Conservation (phyloP, 2,888 invertebrate genomes). For the Buathra laborator region DNA sequence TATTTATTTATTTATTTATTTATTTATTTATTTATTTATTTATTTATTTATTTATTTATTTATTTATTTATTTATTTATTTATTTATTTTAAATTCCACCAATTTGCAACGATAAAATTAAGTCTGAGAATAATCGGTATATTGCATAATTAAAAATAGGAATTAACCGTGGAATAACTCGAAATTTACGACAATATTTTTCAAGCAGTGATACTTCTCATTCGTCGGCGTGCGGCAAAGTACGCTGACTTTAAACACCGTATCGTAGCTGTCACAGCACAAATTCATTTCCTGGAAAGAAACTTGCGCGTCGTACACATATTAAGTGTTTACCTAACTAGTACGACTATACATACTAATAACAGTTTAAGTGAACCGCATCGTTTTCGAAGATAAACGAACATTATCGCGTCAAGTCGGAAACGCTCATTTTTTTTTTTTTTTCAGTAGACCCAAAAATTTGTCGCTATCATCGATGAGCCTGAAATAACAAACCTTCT, state of each 20-base stretch:
- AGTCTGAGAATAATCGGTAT: background rate
- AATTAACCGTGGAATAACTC: background rate
- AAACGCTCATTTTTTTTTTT: background rate
- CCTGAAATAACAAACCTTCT: background rate
- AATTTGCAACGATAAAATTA: background rate
- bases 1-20: background rate
- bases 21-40: too few species aligned
- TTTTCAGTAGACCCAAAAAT: background rate
- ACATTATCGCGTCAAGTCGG: background rate
- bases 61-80: too few species aligned
- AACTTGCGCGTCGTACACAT: background rate
- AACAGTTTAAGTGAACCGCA: background rate
- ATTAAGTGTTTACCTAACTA: background rate
- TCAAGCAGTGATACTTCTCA: background rate
- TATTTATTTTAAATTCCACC: background rate
- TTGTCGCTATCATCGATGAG: background rate
- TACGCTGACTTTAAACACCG: background rate
- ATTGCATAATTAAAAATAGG: background rate
- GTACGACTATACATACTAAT: background rate
- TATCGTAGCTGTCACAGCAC: slow-evolving; percentile 6
- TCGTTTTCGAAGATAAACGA: background rate
- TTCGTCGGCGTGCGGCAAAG: background rate
- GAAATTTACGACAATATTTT: background rate
- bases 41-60: too few species aligned
- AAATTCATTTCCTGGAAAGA: slow-evolving; percentile 13